Conservation (phyloP, 2,888 invertebrate species). For the Monochamus alternatus region DNA sequence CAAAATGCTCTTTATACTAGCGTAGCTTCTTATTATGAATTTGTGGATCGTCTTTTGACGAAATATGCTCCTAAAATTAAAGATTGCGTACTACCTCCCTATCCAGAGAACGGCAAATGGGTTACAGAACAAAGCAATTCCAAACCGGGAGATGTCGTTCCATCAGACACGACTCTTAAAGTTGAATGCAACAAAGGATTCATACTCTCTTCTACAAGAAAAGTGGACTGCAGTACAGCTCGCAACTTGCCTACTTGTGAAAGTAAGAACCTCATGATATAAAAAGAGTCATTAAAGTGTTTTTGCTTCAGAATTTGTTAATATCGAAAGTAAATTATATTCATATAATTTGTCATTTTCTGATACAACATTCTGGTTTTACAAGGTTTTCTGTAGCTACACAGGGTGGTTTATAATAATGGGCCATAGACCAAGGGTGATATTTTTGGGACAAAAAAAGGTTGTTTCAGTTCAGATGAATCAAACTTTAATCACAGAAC, state of each 20-base stretch:
- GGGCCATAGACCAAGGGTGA: too few relatives aligned
- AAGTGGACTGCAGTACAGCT: background rate
- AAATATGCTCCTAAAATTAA: slow-evolving; percentile 36
- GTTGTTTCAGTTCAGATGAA: too few relatives aligned
- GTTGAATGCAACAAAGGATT: slow-evolving; percentile 43
- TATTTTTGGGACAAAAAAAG: too few relatives aligned
- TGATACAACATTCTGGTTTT: too few relatives aligned
- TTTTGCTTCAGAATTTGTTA: too few relatives aligned
- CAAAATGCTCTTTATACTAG: slow-evolving; percentile 19
- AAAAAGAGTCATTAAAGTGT: too few relatives aligned
- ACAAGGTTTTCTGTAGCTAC: too few relatives aligned
- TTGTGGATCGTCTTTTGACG: slow-evolving; percentile 39
- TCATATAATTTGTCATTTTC: too few relatives aligned
- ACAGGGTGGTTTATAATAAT: too few relatives aligned
- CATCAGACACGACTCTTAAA: slow-evolving; percentile 33
- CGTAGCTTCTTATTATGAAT: slow-evolving; percentile 43
- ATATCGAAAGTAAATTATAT: too few relatives aligned
- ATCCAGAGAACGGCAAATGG: slow-evolving; percentile 46
- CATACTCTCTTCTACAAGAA: slow-evolving; percentile 22
- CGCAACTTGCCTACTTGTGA: slow-evolving; percentile 35
- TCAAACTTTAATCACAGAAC: too few relatives aligned
- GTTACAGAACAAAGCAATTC: slow-evolving; percentile 31
- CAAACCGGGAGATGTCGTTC: slow-evolving; percentile 40
- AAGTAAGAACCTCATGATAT: too few relatives aligned
- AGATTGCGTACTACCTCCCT: slow-evolving; percentile 44